A percentile compares a stretch with the other conserved stretches of the same genome.
Conservation (phyloP, 2,797 vertebrate species). For the Sitta carolinensis region DNA sequence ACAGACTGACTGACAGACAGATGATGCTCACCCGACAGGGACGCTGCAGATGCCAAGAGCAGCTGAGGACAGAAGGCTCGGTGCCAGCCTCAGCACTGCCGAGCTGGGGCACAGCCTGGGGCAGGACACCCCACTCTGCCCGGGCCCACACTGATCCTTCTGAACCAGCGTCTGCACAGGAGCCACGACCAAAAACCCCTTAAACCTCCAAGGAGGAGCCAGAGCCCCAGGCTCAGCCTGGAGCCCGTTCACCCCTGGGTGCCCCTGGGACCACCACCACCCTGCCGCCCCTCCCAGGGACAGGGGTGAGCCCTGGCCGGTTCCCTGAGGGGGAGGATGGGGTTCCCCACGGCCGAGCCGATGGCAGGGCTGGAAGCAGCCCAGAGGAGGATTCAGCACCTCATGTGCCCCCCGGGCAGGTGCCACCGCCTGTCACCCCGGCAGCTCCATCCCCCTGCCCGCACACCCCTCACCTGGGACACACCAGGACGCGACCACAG, state of each 20-base stretch:
- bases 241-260: background rate
- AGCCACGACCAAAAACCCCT: fast-evolving
- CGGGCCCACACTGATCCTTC: background rate
- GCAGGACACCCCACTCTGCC: background rate
- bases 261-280: background rate
- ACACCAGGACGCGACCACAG: background rate
- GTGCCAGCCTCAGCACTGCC: background rate
- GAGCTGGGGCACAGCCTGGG: background rate
- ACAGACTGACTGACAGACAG: background rate
- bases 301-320: background rate
- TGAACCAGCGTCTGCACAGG: background rate
- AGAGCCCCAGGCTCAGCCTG: background rate
- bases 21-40: background rate
- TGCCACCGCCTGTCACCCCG: background rate
- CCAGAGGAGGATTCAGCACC: background rate
- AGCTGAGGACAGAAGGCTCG: background rate
- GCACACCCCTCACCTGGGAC: background rate
- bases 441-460: background rate
- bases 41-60: background rate
- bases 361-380: background rate
- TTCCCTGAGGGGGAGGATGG: background rate
- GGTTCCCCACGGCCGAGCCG: background rate
- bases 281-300: background rate
- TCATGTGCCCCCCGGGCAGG: background rate
- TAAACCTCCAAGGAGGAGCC: background rate